These are phyloP conservation scores for Macrotus californicus DNA, from an alignment of 2,113 vertebrate genomes.

Conservation along the genomic window DNA sequence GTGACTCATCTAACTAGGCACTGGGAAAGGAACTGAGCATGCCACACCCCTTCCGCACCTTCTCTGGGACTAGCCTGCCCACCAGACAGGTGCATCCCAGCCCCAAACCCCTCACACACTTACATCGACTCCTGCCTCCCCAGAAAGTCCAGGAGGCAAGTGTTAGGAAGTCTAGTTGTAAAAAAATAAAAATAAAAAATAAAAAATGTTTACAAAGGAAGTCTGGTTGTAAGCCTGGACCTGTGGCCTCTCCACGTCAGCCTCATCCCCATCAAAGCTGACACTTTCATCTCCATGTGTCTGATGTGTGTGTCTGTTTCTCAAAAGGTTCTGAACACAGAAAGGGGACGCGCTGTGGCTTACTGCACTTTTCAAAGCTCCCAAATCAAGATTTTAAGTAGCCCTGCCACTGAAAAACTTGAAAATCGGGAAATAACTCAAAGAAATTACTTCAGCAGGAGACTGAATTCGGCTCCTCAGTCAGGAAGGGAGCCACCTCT, in stretches of 20 bases:
- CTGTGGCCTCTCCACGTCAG: background rate
- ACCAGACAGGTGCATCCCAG: no score
- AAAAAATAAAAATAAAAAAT: background rate
- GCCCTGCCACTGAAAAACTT: background rate
- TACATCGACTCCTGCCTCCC: background rate
- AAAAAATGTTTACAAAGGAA: background rate
- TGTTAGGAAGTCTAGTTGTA: background rate
- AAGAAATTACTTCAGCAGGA: background rate
- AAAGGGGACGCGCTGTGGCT: background rate
- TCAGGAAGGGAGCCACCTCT: background rate
- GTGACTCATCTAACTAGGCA: background rate
- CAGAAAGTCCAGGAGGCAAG: background rate
- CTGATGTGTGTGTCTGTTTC: background rate
- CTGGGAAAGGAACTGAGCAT: background rate
- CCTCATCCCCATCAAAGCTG: background rate
- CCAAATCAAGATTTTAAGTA: background rate
- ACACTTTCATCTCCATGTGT: background rate
- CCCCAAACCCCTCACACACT: background rate
- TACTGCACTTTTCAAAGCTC: background rate
- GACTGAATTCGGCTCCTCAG: background rate
- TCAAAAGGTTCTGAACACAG: background rate
- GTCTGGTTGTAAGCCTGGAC: background rate
- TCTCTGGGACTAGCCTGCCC: background rate
- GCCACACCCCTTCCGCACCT: background rate
- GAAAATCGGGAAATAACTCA: conserved; percentile 1